Evolutionary conservation across 2,113 vertebrate species (phyloP).

Genomic region (Apistogramma diplotaenia): DNA sequence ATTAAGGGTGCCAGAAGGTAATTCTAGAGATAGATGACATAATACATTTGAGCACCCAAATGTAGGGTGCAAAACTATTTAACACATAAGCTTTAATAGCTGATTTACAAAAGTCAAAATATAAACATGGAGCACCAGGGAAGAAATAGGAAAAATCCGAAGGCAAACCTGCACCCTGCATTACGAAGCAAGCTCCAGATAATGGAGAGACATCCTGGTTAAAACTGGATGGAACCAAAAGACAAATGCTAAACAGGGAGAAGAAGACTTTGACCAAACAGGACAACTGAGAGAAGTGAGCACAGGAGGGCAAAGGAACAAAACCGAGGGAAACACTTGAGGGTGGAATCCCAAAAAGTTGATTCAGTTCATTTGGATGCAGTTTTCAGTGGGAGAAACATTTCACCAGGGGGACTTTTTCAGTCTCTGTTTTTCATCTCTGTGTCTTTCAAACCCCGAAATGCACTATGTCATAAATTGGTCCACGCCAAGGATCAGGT

Average conservation of each 20-base stretch:
- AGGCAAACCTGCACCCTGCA: not conserved
- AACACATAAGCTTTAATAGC: not conserved
- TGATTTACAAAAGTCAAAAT: not conserved
- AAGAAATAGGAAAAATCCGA: not conserved
- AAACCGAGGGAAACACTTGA: not conserved
- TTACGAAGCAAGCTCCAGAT: not conserved
- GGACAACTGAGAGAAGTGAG: not conserved
- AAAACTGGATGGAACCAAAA: not conserved
- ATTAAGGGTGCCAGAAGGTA: not conserved
- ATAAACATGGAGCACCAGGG: not conserved
- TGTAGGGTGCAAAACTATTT: not conserved
- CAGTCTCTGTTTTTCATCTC: not conserved
- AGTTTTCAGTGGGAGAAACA: not conserved
- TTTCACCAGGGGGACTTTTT: not conserved
- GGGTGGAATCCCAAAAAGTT: too few species aligned
- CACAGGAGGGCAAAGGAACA: not conserved
- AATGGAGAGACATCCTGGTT: too few species aligned
- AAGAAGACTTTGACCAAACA: not conserved
- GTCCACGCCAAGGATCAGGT: not conserved
- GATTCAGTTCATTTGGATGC: not conserved
- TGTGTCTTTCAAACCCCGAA: not conserved
- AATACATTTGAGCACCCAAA: accelerated
- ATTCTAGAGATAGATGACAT: not conserved
- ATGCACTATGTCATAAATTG: not conserved
- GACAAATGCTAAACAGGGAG: not conserved